Percentiles rank a stretch among this genome's conserved stretches.
Conservation (phyloP, 2,797 vertebrate species). For the Vespertilio murinus region DNA sequence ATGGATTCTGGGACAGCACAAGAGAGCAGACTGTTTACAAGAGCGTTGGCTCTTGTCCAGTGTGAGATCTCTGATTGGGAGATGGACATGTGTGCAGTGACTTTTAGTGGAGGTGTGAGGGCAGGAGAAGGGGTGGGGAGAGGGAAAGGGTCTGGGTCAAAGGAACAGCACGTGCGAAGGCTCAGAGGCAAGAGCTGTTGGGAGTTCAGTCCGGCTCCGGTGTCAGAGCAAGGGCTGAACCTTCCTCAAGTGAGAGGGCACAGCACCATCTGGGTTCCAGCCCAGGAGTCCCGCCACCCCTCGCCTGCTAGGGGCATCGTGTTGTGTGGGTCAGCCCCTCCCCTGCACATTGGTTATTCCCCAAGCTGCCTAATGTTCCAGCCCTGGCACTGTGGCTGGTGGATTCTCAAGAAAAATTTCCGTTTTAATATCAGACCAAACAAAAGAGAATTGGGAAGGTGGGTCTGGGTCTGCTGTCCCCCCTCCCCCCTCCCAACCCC, state of each 20-base stretch:
- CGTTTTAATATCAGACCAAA: neutral
- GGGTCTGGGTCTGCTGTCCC: neutral
- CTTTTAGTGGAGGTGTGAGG: neutral
- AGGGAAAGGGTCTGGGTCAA: neutral
- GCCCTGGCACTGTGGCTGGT: neutral
- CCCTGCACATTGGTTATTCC: neutral
- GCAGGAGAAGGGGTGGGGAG: neutral
- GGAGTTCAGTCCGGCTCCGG: neutral
- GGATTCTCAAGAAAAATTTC: neutral
- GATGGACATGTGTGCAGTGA: accelerated
- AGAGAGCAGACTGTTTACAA: neutral
- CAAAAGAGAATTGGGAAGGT: neutral
- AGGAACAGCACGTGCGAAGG: neutral
- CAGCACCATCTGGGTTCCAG: neutral
- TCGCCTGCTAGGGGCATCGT: accelerated
- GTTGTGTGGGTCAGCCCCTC: accelerated
- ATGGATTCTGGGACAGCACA: neutral
- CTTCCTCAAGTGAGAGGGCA: neutral
- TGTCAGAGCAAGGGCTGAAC: neutral
- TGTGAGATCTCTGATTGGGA: neutral
- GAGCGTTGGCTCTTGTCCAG: neutral
- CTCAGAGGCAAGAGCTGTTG: neutral
- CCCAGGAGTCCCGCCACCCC: neutral
- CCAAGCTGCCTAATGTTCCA: neutral
- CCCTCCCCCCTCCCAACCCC: accelerated